Conservation (phyloP, 2,888 invertebrate genomes). For the Dromius quadrimaculatus region DNA sequence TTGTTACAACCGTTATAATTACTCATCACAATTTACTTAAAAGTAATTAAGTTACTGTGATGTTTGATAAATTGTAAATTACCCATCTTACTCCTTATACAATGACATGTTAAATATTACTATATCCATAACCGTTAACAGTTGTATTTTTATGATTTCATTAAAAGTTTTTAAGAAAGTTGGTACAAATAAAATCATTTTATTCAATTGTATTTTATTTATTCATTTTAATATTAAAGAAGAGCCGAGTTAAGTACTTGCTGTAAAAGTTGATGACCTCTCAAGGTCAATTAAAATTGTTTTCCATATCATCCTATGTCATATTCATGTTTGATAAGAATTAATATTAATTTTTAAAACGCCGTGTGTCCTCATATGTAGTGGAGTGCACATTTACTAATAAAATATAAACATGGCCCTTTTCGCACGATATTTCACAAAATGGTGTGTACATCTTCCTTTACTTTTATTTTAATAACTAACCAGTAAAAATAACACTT, state of each 20-base stretch:
- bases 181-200: conserved; percentile 26
- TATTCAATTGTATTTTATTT: neutral
- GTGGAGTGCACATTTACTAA: neutral
- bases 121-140: conserved; percentile 31
- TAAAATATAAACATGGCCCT: conserved; percentile 27
- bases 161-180: conserved; percentile 33
- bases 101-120: conserved; percentile 51
- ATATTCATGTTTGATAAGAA: conserved; percentile 28
- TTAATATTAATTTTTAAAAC: neutral
- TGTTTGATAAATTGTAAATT: conserved; percentile 27
- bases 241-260: neutral
- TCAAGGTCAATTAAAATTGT: conserved; percentile 19
- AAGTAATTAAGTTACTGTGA: neutral
- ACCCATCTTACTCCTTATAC: conserved; percentile 14
- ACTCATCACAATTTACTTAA: conserved; percentile 12
- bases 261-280: conserved; percentile 9
- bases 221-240: neutral
- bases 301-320: neutral
- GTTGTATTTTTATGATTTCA: conserved; percentile 36
- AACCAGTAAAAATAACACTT: neutral
- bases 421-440: conserved; percentile 29
- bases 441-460: conserved; percentile 38
- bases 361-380: conserved; percentile 17
- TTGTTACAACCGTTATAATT: conserved; percentile 35
- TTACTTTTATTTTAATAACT: neutral